phyloP scores from a whole-genome alignment of 2,797 vertebrate genomes.

The Channallabes apus region DNA sequence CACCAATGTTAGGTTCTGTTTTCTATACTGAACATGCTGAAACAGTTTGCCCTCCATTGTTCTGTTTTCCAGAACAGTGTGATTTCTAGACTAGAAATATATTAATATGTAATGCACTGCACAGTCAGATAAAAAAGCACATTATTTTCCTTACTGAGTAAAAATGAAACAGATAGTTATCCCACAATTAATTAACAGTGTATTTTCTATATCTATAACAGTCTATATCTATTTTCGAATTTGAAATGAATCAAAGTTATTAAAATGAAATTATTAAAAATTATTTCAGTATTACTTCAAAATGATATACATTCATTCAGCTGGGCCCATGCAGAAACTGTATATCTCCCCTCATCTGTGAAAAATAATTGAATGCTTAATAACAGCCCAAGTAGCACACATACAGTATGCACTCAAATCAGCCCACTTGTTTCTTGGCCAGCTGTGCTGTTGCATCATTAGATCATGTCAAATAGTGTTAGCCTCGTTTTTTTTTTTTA shows the following conservation, averaged over 20 bases:
- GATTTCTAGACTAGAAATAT: too few relatives aligned
- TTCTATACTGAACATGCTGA: too few relatives aligned
- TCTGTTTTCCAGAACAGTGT: not conserved
- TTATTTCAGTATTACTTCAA: not conserved
- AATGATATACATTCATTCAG: not conserved
- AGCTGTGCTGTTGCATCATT: slow-evolving; percentile 31
- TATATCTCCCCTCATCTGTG: not conserved
- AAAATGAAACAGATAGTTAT: not conserved
- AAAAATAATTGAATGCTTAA: slow-evolving; percentile 1
- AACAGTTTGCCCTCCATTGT: not conserved
- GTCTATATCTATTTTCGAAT: not conserved
- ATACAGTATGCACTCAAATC: not conserved
- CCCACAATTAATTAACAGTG: not conserved
- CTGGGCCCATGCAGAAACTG: not conserved
- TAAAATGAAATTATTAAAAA: not conserved
- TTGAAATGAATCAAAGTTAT: not conserved
- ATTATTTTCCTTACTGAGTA: not conserved
- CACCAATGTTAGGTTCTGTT: not conserved
- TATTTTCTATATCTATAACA: too few relatives aligned
- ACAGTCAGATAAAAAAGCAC: too few relatives aligned
- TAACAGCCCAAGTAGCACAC: not conserved
- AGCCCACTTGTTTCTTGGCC: slow-evolving; percentile 3
- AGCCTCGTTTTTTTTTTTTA: not conserved
- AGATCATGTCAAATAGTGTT: not conserved
- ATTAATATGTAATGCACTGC: not conserved